Conservation (phyloP, 2,888 invertebrate genomes). For the Tenthredo mesomela region DNA sequence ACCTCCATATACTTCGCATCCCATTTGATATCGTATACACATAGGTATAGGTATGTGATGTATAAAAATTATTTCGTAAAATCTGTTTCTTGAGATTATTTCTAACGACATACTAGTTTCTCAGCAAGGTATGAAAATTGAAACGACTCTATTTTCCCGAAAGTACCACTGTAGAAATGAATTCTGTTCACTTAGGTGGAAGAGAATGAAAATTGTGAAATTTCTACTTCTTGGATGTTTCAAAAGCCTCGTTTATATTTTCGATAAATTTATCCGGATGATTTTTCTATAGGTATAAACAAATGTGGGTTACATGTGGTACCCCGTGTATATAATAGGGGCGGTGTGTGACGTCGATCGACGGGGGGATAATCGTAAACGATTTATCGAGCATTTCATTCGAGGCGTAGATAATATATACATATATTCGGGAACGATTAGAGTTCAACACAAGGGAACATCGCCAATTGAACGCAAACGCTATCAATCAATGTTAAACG, state of each 20-base stretch:
- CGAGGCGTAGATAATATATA: slow-evolving; percentile 56
- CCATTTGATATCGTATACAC: too few species aligned
- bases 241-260: neutral
- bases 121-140: neutral
- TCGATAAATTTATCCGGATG: neutral
- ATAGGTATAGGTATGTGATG: too few species aligned
- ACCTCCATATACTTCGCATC: neutral
- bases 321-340: neutral
- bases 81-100: neutral
- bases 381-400: slow-evolving; percentile 62
- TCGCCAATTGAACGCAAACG: slow-evolving; percentile 61
- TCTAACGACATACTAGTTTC: neutral
- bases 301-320: neutral
- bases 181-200: neutral
- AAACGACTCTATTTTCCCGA: neutral
- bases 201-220: neutral
- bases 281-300: neutral
- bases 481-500: slow-evolving; percentile 66
- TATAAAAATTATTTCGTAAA: neutral
- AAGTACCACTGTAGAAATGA: neutral
- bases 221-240: neutral
- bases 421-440: slow-evolving; percentile 47
- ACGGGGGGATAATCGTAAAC: slow-evolving; percentile 60
- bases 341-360: neutral
- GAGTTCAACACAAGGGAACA: slow-evolving; percentile 56